Conservation (phyloP, 2,113 vertebrate genomes). For the Tragelaphus scriptus region DNA sequence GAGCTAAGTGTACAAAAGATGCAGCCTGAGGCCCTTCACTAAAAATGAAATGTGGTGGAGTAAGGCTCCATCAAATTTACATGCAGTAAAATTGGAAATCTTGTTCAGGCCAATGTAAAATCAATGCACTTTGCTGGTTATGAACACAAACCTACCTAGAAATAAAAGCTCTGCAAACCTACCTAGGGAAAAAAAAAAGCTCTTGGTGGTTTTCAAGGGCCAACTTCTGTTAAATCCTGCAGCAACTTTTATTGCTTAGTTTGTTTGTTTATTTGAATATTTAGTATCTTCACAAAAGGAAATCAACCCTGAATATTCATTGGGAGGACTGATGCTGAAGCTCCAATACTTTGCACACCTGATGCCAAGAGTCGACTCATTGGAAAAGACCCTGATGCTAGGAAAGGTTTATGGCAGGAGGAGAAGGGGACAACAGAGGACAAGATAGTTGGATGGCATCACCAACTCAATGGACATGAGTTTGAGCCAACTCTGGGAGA, state of each 20-base stretch:
- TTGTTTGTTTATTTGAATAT: neutral
- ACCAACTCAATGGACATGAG: neutral
- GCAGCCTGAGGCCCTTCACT: neutral
- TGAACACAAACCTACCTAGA: neutral
- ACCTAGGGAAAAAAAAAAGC: neutral
- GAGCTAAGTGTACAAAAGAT: neutral
- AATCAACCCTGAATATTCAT: neutral
- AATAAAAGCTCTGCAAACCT: neutral
- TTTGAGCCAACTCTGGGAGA: neutral
- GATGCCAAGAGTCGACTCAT: fast-evolving
- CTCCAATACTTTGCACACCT: neutral
- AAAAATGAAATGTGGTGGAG: neutral
- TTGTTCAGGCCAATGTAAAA: neutral
- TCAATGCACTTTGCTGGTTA: neutral
- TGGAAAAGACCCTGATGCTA: neutral
- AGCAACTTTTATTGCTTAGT: neutral
- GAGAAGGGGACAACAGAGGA: neutral
- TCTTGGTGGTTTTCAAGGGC: neutral
- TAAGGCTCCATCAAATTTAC: neutral
- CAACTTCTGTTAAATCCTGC: neutral
- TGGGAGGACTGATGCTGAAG: neutral
- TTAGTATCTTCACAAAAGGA: neutral
- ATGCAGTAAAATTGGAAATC: neutral
- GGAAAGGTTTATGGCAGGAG: neutral
- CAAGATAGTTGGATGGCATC: neutral